Evolutionary conservation across 2,113 vertebrate genomes (phyloP).

Genomic region (Scomber japonicus): DNA sequence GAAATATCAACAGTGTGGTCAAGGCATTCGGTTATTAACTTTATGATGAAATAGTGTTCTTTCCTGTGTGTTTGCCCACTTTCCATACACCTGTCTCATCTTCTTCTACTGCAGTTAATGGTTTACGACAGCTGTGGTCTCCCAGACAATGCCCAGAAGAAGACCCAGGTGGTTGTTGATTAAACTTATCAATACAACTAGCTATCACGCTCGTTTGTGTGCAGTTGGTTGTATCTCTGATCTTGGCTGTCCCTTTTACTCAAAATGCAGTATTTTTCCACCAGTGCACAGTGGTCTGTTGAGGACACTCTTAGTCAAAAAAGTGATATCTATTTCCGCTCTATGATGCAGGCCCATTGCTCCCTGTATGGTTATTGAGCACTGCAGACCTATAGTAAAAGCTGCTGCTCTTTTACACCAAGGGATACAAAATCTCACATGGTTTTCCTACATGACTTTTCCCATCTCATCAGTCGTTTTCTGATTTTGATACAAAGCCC

Average conservation of each 20-base stretch:
- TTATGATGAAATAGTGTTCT: not conserved
- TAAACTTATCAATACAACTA: constrained; percentile 7
- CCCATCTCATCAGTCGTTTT: not conserved
- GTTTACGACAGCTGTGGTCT: constrained; percentile 2
- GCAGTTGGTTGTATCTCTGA: constrained; percentile 19
- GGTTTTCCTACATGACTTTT: not conserved
- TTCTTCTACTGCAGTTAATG: not conserved
- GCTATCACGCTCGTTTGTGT: constrained; percentile 8
- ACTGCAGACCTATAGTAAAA: not conserved
- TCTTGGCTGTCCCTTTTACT: constrained; percentile 28
- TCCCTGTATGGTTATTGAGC: constrained; percentile 13
- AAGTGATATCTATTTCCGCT: constrained; percentile 24
- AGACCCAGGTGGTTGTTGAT: not conserved
- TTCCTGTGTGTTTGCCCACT: not conserved
- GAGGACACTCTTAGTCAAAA: constrained; percentile 29
- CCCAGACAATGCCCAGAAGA: constrained; percentile 12
- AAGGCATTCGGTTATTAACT: too few species aligned
- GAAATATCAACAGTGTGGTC: too few species aligned
- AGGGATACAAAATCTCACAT: not conserved
- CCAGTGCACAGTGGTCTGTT: constrained; percentile 14
- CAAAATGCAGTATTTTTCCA: constrained; percentile 30
- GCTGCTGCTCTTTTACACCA: not conserved
- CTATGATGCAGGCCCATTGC: constrained; percentile 31
- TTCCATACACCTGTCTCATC: constrained; percentile 1
- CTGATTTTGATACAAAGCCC: not conserved